Percentiles rank a stretch among this genome's conserved stretches.
phyloP scores from a whole-genome alignment of 2,888 invertebrate species.

The Silvanus unidentatus region DNA sequence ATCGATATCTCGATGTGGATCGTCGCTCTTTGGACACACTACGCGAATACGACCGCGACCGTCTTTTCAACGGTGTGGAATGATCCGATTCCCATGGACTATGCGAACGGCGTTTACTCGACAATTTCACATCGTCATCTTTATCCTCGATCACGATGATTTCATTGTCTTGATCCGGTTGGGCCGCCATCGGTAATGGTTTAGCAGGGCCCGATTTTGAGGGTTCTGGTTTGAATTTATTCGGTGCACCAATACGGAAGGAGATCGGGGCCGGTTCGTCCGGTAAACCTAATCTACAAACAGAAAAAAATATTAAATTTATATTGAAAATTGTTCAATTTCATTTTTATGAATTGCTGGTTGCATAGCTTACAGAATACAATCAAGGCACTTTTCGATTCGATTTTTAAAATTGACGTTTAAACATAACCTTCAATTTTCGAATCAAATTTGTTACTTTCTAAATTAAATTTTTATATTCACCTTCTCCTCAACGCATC shows the following conservation, averaged over 20 bases:
- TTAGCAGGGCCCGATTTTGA: conserved; percentile 5
- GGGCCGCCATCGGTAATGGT: conserved; percentile 34
- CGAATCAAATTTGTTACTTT: too few relatives aligned
- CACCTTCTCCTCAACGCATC: conserved; percentile 61
- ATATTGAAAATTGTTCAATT: background rate
- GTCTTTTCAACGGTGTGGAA: conserved; percentile 8
- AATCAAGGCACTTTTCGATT: too few relatives aligned
- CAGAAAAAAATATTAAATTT: conserved; percentile 4
- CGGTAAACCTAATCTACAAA: conserved; percentile 32
- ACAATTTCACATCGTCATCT: conserved; percentile 29
- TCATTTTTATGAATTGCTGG: too few relatives aligned
- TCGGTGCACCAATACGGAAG: conserved; percentile 35
- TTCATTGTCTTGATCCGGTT: conserved; percentile 39
- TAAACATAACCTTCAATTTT: too few relatives aligned
- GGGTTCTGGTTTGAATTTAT: background rate
- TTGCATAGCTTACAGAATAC: too few relatives aligned
- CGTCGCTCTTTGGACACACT: conserved; percentile 4
- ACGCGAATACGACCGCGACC: conserved; percentile 6
- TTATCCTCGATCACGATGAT: conserved; percentile 40
- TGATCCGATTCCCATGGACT: conserved; percentile 44
- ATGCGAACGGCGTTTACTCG: conserved; percentile 29
- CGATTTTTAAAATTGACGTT: too few relatives aligned
- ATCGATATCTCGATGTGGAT: background rate
- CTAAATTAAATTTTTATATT: conserved; percentile 7
- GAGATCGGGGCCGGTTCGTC: conserved; percentile 41